phyloP scores from a whole-genome alignment of 1,140 invertebrate species.

The Bombyx mandarina region DNA sequence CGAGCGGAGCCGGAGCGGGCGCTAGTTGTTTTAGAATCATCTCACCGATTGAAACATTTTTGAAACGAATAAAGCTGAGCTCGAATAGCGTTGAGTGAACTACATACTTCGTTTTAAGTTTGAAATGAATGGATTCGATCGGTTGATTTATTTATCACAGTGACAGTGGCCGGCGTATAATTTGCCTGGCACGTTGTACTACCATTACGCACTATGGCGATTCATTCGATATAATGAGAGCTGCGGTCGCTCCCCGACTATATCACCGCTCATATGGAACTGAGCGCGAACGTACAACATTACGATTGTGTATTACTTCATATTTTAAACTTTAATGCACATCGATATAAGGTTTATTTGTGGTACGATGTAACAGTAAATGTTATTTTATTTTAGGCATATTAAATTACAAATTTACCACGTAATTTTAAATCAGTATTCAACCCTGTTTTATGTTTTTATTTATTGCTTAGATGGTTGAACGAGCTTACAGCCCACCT shows the following conservation, averaged over 20 bases:
- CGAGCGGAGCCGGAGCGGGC: no score
- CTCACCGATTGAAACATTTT: no score
- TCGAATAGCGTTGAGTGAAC: no score
- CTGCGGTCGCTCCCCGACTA: conserved; percentile 35
- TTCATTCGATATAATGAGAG: conserved; percentile 61
- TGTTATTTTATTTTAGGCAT: not conserved
- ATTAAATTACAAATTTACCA: not conserved
- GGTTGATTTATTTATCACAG: conserved; percentile 57
- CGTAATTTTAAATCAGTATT: no score
- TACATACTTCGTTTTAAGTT: no score
- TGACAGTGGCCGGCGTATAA: conserved; percentile 57
- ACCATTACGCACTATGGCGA: conserved; percentile 55
- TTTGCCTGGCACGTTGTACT: conserved; percentile 47
- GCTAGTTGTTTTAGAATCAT: no score
- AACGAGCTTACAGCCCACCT: no score
- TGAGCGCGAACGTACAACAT: conserved; percentile 4
- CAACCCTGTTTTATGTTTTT: no score
- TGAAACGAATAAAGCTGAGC: no score
- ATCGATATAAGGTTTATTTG: not conserved
- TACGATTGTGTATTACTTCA: not conserved
- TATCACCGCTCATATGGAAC: conserved; percentile 29
- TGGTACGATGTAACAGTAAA: not conserved
- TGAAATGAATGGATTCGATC: conserved; percentile 6
- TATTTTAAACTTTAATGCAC: not conserved
- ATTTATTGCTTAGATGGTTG: no score